These are phyloP conservation scores for Crocodylus rhombifer DNA, from an alignment of 2,797 vertebrate species.

Conservation along the genomic window DNA sequence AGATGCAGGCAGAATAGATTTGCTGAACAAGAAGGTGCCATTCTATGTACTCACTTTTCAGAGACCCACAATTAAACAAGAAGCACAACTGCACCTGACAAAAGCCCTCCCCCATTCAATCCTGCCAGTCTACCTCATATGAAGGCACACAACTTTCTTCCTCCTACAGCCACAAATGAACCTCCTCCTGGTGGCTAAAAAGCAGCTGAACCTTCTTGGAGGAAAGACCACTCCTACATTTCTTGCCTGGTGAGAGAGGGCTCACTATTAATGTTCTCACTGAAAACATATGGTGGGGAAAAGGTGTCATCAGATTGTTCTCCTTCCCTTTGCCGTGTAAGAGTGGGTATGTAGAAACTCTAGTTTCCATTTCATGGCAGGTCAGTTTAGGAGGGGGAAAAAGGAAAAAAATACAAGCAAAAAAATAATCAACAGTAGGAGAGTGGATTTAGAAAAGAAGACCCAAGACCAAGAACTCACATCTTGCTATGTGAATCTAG, in stretches of 20 bases:
- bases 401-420: not conserved
- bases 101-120: not conserved
- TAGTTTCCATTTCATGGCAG: not conserved
- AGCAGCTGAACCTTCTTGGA: not conserved
- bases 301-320: not conserved
- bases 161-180: not conserved
- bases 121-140: not conserved
- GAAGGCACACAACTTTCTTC: not conserved
- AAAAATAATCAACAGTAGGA: not conserved
- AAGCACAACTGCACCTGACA: not conserved
- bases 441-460: not conserved
- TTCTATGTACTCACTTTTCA: not conserved
- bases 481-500: not conserved
- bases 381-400: not conserved
- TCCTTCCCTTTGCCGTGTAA: not conserved
- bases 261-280: not conserved
- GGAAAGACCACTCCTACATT: not conserved
- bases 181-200: not conserved
- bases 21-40: not conserved
- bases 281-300: not conserved
- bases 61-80: not conserved
- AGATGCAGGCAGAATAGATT: fast-evolving
- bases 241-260: not conserved
- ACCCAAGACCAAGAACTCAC: not conserved
- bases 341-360: not conserved